Evolutionary conservation across 1,140 invertebrate genomes (phyloP).

Genomic region (Philotrypesis tridentata): DNA sequence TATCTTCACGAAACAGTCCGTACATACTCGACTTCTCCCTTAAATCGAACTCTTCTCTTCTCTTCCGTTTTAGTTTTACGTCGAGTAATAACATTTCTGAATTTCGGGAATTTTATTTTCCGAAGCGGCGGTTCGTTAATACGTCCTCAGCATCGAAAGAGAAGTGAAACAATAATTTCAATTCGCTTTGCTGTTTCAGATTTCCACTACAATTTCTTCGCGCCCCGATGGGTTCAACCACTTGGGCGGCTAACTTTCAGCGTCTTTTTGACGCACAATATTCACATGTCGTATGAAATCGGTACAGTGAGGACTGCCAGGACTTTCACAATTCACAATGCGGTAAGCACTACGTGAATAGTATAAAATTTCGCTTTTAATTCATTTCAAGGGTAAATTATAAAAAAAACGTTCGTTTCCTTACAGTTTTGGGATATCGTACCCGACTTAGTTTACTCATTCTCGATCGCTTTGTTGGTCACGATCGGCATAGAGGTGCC

Average conservation of each 20-base stretch:
- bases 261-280: slow-evolving; percentile 76
- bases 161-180: no score
- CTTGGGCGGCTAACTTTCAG: slow-evolving; percentile 80
- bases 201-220: slow-evolving; percentile 60
- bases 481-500: slow-evolving; percentile 61
- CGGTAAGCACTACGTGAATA: slow-evolving; percentile 52
- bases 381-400: not conserved
- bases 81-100: no score
- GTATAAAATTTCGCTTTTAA: not conserved
- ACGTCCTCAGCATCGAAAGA: no score
- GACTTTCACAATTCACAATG: slow-evolving; percentile 54
- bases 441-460: slow-evolving; percentile 58
- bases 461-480: slow-evolving; percentile 57
- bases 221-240: slow-evolving; percentile 67
- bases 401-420: slow-evolving; percentile 49
- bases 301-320: slow-evolving; percentile 55
- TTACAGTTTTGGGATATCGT: slow-evolving; percentile 57
- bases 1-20: no score
- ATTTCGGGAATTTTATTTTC: no score
- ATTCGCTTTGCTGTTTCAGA: slow-evolving; percentile 45
- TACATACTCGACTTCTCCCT: no score
- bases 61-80: no score
- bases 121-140: no score
- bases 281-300: slow-evolving; percentile 58
- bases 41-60: no score